phyloP scores from a whole-genome alignment of 2,888 invertebrate species.

The Cephus pulcher region DNA sequence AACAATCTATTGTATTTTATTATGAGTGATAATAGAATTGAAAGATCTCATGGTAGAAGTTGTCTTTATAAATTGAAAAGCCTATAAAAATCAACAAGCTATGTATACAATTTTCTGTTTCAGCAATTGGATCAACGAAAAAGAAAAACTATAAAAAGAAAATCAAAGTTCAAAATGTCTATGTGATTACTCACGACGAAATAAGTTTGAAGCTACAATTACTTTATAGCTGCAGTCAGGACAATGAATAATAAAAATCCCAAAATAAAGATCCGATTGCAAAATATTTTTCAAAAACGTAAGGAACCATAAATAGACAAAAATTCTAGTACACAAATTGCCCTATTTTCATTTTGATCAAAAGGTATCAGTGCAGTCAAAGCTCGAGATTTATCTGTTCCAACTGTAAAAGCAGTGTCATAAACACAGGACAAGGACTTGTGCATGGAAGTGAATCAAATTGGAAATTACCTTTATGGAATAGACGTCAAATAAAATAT shows the following conservation, averaged over 20 bases:
- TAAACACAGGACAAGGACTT: neutral
- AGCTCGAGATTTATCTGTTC: slow-evolving; percentile 46
- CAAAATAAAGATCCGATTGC: slow-evolving; percentile 21
- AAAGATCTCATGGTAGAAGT: no score
- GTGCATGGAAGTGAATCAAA: neutral
- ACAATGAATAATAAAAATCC: slow-evolving; percentile 11
- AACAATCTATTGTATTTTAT: no score
- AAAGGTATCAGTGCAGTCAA: slow-evolving; percentile 44
- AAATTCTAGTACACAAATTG: no score
- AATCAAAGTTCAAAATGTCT: slow-evolving; percentile 36
- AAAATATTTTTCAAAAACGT: neutral
- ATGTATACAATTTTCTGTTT: neutral
- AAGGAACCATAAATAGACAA: no score
- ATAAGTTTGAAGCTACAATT: slow-evolving; percentile 45
- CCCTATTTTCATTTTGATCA: no score
- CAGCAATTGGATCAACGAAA: neutral
- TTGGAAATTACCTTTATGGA: neutral
- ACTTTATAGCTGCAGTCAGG: slow-evolving; percentile 51
- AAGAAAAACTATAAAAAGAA: slow-evolving; percentile 4
- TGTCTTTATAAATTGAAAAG: no score
- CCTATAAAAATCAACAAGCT: neutral
- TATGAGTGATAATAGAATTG: no score
- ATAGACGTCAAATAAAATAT: neutral
- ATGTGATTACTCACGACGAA: slow-evolving; percentile 33
- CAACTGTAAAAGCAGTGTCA: slow-evolving; percentile 30